Evolutionary conservation across 2,113 vertebrate genomes (phyloP), one percentile per base, ranked within the genome.

Genomic region (Leptobrachium ailaonicum): DNA sequence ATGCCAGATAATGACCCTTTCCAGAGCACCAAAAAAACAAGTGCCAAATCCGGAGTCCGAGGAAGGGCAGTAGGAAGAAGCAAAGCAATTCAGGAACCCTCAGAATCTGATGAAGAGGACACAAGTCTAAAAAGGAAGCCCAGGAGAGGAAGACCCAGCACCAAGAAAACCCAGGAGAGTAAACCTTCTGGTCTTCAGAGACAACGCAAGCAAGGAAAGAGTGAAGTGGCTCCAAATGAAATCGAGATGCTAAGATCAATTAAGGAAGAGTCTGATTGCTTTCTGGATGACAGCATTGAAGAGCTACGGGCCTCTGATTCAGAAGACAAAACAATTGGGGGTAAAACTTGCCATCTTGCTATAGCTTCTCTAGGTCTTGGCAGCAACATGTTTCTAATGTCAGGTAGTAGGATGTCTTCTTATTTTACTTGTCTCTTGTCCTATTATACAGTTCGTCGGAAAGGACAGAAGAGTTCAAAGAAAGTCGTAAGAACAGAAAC

Each of bases 231-330:
- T 47, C 54, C 3, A 0, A 90, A 91, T n/a, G 45, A 56, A 47
- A 88, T 90, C 5, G 95, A 95, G 80, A 83, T 87, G 56, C 90
- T 96, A 90, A 92, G 95, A 77, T 86, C 93, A 62, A 89, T 91
- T 2, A 82, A 87, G 44, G 88, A 89, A 56, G 86, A 88, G 44
- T 80, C 84, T 9, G 91, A 94, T 20, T 85, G 88, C 42, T 41
- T 82, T 1, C 54, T 93, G 32, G 87, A 96, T 69, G 71, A 89
- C 8, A 95, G 94, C 87, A 86, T 94, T 1, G 93, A 95, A 84
- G 71, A 87, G 54, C 87, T 96, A 1, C 85, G 84, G 60, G 85
- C 54, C n/a, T 94, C 92, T 0, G 92, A 96, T 41, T 84, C 87
- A 1, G 91, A 94, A 43, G 89, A 91, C 0, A 47, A 54, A 66